Evolutionary conservation across 2,888 invertebrate species (phyloP).

Genomic region (Mesorhabditis spiculigera): DNA sequence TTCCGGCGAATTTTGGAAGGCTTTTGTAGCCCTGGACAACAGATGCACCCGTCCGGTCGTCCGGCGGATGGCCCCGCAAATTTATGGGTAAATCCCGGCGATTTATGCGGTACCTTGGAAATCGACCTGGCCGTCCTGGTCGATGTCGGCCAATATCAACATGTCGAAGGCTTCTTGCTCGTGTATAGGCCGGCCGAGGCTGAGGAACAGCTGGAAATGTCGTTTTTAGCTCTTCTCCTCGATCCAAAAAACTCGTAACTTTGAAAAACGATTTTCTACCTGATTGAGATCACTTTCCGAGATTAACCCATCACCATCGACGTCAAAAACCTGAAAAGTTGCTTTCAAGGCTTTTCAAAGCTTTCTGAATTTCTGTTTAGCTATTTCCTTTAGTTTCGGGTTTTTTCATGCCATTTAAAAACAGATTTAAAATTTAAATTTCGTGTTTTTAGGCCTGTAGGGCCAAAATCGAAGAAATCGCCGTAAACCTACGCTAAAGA

Average conservation of each 20-base stretch:
- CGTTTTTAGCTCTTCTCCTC: too few relatives aligned
- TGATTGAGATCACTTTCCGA: slow-evolving; percentile 34
- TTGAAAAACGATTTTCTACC: neutral
- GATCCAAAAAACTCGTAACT: slow-evolving; percentile 42
- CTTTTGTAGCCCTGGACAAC: too few relatives aligned
- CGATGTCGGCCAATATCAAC: slow-evolving; percentile 39
- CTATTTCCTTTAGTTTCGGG: slow-evolving; percentile 8
- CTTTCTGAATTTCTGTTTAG: slow-evolving; percentile 9
- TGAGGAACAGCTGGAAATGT: too few relatives aligned
- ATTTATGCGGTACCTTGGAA: slow-evolving; percentile 28
- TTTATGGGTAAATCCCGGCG: too few relatives aligned
- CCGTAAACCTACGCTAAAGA: slow-evolving; percentile 43
- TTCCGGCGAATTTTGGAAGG: too few relatives aligned
- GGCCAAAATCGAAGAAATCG: too few relatives aligned
- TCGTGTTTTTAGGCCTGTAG: slow-evolving; percentile 7
- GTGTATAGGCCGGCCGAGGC: slow-evolving; percentile 13
- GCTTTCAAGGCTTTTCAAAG: neutral
- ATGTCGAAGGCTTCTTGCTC: slow-evolving; percentile 32
- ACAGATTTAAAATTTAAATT: too few relatives aligned
- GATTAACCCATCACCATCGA: slow-evolving; percentile 42
- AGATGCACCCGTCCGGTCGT: too few relatives aligned
- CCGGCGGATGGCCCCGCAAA: too few relatives aligned
- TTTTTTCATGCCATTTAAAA: too few relatives aligned
- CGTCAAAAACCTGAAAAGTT: slow-evolving; percentile 35
- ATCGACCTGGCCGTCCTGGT: slow-evolving; percentile 43